Conservation (phyloP, 2,888 invertebrate species). For the Sympetrum striolatum region DNA sequence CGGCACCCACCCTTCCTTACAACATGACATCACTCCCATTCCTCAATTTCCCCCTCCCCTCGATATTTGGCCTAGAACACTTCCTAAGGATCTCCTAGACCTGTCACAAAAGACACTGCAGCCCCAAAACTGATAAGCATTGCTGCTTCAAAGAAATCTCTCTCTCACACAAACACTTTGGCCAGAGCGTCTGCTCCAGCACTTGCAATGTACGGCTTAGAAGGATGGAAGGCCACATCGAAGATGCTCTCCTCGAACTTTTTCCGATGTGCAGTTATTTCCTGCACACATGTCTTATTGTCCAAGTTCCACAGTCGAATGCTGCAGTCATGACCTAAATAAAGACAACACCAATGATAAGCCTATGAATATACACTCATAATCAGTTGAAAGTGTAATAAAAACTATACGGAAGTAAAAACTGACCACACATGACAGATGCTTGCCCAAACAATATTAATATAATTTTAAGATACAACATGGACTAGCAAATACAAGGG, state of each 20-base stretch:
- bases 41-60: background rate
- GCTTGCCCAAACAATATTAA: no score
- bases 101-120: background rate
- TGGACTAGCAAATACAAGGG: no score
- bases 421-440: no score
- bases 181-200: slow-evolving; percentile 98
- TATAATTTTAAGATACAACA: no score
- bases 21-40: background rate
- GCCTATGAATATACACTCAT: background rate
- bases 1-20: slow-evolving; percentile 14
- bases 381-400: no score
- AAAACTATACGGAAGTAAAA: no score
- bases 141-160: background rate
- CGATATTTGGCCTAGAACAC: slow-evolving; percentile 4
- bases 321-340: slow-evolving; percentile 91
- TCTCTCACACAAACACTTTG: slow-evolving; percentile 90
- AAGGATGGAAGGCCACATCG: slow-evolving; percentile 99
- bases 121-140: background rate
- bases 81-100: slow-evolving; percentile 4
- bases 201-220: slow-evolving; percentile 97
- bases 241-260: slow-evolving; percentile 99
- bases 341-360: background rate
- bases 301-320: slow-evolving; percentile 99
- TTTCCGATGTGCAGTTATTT: slow-evolving; percentile 99
- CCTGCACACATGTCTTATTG: slow-evolving; percentile 98